Evolutionary conservation across 92 coral and sea anemone species (phyloP).

Genomic region (Heliopora coerulea): DNA sequence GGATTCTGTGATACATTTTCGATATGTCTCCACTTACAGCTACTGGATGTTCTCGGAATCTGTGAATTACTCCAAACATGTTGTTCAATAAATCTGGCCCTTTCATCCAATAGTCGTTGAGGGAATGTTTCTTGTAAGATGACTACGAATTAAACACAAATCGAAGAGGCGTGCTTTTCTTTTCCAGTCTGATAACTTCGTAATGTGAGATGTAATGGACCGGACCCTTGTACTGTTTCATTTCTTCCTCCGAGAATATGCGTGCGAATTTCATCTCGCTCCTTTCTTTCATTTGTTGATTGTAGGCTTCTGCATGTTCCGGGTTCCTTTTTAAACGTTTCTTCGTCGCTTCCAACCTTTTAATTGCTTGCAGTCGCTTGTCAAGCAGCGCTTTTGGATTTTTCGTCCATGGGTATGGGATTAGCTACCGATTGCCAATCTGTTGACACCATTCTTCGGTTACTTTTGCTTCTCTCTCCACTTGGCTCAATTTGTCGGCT

Average conservation of each 20-base stretch:
- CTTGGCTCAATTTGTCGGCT: slow-evolving; percentile 48
- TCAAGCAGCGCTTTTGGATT: slow-evolving; percentile 46
- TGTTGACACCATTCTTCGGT: slow-evolving; percentile 49
- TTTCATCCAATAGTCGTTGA: slow-evolving; percentile 61
- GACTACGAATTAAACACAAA: slow-evolving; percentile 60
- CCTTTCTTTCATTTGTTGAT: slow-evolving; percentile 26
- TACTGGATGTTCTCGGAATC: slow-evolving; percentile 56
- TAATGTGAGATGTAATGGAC: slow-evolving; percentile 54
- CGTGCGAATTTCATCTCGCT: slow-evolving; percentile 34
- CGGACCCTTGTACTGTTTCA: slow-evolving; percentile 53
- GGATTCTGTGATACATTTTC: slow-evolving; percentile 55
- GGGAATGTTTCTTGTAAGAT: slow-evolving; percentile 53
- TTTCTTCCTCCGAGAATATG: slow-evolving; percentile 20
- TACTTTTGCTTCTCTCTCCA: slow-evolving; percentile 51
- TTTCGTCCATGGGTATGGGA: slow-evolving; percentile 59
- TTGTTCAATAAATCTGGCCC: slow-evolving; percentile 55
- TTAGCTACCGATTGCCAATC: slow-evolving; percentile 45
- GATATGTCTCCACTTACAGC: slow-evolving; percentile 58
- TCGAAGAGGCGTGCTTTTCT: slow-evolving; percentile 57
- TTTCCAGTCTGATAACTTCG: slow-evolving; percentile 57
- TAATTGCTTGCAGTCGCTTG: slow-evolving; percentile 52
- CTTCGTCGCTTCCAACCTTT: slow-evolving; percentile 53
- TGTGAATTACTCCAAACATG: slow-evolving; percentile 48
- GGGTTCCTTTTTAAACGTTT: slow-evolving; percentile 43
- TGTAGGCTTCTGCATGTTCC: slow-evolving; percentile 52